Conservation (phyloP, 2,888 invertebrate genomes). For the Auanema freiburgensis region DNA sequence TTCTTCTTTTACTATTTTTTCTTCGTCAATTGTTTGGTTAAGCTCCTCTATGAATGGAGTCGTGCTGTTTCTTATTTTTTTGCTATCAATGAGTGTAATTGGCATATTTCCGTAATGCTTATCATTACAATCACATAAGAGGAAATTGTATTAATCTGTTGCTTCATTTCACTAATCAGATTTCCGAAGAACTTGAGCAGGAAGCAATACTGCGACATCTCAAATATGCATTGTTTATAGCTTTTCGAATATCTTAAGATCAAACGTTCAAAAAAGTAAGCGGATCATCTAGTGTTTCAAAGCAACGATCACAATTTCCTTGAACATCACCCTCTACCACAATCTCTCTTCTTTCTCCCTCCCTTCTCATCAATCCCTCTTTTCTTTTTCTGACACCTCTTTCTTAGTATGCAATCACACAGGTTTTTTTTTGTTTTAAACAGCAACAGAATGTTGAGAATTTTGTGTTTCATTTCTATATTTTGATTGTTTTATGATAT, state of each 20-base stretch:
- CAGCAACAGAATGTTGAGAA: constrained; percentile 1
- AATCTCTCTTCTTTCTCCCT: constrained; percentile 1
- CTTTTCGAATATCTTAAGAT: too few species aligned
- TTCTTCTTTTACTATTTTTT: constrained; percentile 6
- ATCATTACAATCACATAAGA: too few species aligned
- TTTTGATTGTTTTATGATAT: constrained; percentile 3
- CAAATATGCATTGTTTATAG: too few species aligned
- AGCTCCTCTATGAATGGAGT: background rate
- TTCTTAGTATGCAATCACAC: background rate
- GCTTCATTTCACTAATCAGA: too few species aligned
- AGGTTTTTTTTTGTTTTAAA: background rate
- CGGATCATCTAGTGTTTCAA: background rate
- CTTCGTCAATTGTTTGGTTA: constrained; percentile 8
- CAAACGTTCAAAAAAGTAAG: background rate
- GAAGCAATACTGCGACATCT: too few species aligned
- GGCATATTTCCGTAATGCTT: too few species aligned
- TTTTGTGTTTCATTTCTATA: constrained; percentile 9
- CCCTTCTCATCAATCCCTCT: background rate
- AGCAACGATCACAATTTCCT: constrained; percentile 3
- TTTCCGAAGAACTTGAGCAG: too few species aligned
- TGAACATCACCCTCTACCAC: constrained; percentile 4
- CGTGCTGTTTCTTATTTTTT: too few species aligned
- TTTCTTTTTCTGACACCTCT: background rate
- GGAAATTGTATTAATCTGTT: too few species aligned
- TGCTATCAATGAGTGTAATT: too few species aligned